Evolutionary conservation across 1,140 invertebrate genomes (phyloP), one percentile per base, ranked within the genome.

Genomic region (Procambarus clarkii): DNA sequence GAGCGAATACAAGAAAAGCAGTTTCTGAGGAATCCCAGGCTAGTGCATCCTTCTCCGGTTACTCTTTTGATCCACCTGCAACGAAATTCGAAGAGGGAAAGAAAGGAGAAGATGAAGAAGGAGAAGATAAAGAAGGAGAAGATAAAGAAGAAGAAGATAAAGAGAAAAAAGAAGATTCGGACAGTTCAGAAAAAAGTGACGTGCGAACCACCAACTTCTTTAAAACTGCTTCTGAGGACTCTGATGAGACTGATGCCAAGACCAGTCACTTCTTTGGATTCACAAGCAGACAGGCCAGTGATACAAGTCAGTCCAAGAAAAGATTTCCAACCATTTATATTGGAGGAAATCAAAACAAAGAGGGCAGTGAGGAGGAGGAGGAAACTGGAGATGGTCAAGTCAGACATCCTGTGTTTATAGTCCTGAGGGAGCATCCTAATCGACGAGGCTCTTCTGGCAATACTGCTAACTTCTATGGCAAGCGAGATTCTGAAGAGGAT

Each of bases 101-200:
- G 24, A 24, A 18, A 34, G 76, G 46, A 48, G 76, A 78, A 44
- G 76, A 78, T 21, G 50, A 46, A 81, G 3, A 24, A 60, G n/a
- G 80, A 44, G 18, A 46, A 13, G 11, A n/a, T n/a, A 1, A 50
- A 50, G 54, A 46, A 54, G 45, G 46, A 80, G 21, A 54, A 80
- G 48, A 44, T 24, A 54, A 46, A 46, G 2, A n/a, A 80, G 48
- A 24, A 80, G 81, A 83, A 46, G 60, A 83, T 64, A 60, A 83
- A 69, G 58, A 83, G 24, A n/a, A 21, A 21, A 7, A 74, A 34
- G 69, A 34, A 34, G 69, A 74, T 4, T 15, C 15, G 5, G 69
- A 74, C 8, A 34, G n/a, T 21, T 74, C 15, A 34, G n/a, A 21
- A 34, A 74, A n/a, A 34, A 24, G 24, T 74, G 69, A 74, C 8